A percentile compares a stretch with the other conserved stretches of the same genome.
Conservation (phyloP, 2,888 invertebrate species). For the Cyclophora albipunctata region DNA sequence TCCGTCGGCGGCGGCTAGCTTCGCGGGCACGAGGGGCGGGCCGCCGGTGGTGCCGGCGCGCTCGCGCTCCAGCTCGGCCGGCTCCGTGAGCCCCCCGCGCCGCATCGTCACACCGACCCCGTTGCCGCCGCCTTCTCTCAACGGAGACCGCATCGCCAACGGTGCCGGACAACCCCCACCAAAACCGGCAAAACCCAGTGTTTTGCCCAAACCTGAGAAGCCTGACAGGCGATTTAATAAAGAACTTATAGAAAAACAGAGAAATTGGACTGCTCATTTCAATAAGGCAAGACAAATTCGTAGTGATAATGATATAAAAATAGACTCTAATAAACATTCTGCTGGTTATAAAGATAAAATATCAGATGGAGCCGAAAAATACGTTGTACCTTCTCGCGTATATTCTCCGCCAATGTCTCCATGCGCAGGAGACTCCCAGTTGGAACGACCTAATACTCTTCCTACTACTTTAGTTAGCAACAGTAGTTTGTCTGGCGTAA, state of each 20-base stretch:
- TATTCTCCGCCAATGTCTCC: conserved; percentile 72
- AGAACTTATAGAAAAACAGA: conserved; percentile 91
- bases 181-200: conserved; percentile 71
- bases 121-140: conserved; percentile 52
- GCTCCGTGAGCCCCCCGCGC: conserved; percentile 76
- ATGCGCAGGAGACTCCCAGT: conserved; percentile 75
- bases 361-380: conserved; percentile 53
- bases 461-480: conserved; percentile 56
- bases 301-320: conserved; percentile 47
- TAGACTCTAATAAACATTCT: conserved; percentile 49
- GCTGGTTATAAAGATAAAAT: conserved; percentile 53
- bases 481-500: conserved; percentile 48
- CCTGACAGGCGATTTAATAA: conserved; percentile 89
- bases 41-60: conserved; percentile 72
- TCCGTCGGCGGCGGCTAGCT: conserved; percentile 72
- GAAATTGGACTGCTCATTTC: conserved; percentile 94
- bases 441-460: conserved; percentile 59
- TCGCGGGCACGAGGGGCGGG: conserved; percentile 70
- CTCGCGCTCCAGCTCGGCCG: conserved; percentile 81
- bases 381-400: conserved; percentile 59
- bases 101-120: conserved; percentile 72
- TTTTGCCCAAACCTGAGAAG: conserved; percentile 85
- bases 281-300: conserved; percentile 81
- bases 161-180: conserved; percentile 63
- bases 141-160: conserved; percentile 62